These are phyloP conservation scores for Bombyx huttoni DNA, from an alignment of 2,888 invertebrate genomes.

Conservation along the genomic window DNA sequence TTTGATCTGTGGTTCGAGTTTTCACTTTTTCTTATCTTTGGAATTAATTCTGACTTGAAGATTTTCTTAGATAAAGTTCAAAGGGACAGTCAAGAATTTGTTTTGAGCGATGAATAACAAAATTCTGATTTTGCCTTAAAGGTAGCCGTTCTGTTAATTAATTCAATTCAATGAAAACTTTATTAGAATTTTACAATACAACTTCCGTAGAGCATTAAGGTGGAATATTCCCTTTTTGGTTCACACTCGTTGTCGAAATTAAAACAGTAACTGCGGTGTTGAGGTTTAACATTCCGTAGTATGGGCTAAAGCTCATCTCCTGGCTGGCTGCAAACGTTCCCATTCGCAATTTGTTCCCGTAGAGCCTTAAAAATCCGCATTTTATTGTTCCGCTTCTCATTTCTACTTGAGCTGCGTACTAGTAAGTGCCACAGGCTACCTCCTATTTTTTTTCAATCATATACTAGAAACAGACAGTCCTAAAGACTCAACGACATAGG, in stretches of 20 bases:
- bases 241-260: neutral
- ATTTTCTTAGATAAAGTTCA: too few species aligned
- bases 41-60: too few species aligned
- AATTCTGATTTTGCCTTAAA: neutral
- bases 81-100: too few species aligned
- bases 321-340: conserved; percentile 39
- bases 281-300: conserved; percentile 14
- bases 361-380: conserved; percentile 66
- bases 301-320: conserved; percentile 42
- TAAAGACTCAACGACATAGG: neutral
- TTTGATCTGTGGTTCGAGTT: neutral
- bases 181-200: neutral
- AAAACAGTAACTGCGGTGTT: neutral
- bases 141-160: neutral
- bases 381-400: conserved; percentile 61
- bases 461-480: neutral
- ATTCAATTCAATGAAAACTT: neutral
- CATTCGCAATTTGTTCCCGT: conserved; percentile 60
- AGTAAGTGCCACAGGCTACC: conserved; percentile 19
- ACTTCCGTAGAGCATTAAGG: neutral
- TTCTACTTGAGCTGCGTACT: conserved; percentile 45
- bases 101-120: too few species aligned
- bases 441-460: neutral
- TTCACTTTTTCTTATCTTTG: too few species aligned
- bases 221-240: neutral